Evolutionary conservation across 2,113 vertebrate species (phyloP), one percentile per base, ranked within the genome.

Genomic region (Phrynocephalus versicolor): DNA sequence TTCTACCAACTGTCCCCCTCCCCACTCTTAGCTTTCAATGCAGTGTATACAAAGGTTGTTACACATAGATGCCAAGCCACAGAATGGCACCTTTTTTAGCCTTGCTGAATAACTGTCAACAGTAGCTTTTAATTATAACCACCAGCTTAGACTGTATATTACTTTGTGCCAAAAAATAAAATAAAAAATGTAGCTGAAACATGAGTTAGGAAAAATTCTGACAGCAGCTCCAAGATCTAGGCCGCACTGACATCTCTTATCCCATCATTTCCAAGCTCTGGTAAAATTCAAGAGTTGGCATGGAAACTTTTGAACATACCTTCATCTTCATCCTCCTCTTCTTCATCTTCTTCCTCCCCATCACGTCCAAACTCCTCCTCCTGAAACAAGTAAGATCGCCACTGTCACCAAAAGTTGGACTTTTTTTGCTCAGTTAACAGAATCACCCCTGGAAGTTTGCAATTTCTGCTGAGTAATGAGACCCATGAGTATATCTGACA

Each of bases 361-460:
- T 97, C 97, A 77, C 94, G 96, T 83, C 94, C 96, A 82, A 97
- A 94, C 2, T 97, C 97, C 95, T 97, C 97, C 93, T 98, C 97
- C 98, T 98, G 85, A 14, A 86, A 76, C 76, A 67, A 88, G 30
- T 23, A 55, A 85, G 70, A 85, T 73, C 64, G 71, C 1, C 13
- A 60, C 71, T 85, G 23, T 27, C 51, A 58, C 30, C 1, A 27
- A 76, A 75, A 70, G 39, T 79, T 1, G 82, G 69, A 14, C 2
- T 7, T 4, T 7, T 4, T 79, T 88, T 41, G 12, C 8, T 72
- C 58, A n/a, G n/a, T n/a, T n/a, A 84, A 35, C 25, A 77, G 51
- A n/a, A 76, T 30, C 51, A 62, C 12, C 9, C 6, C 35, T 57
- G 45, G 73, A 37, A 23, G n/a, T 74, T 64, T 25, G 12, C 83